Evolutionary conservation across 2,888 invertebrate genomes (phyloP), one percentile per base, ranked within the genome.

Genomic region (Sinhomidia bicolor): DNA sequence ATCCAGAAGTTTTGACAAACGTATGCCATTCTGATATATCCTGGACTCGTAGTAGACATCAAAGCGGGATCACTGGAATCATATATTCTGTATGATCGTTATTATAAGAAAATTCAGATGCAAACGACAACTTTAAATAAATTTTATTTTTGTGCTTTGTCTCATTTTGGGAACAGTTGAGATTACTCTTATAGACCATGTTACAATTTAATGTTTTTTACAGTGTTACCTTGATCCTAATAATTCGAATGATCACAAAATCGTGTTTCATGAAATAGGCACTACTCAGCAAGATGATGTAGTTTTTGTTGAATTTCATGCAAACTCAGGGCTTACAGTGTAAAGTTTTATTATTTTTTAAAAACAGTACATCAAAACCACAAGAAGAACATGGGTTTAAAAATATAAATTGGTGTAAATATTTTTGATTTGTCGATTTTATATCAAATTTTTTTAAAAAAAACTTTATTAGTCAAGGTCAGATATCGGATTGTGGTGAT

Each of bases 21-120:
- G 97, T 98, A 0, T 99, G 99, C 94, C 99, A 97, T 94, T 97
- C 98, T 1, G 95, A 96, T 14, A 95, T 99, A 94, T 95, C 97
- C 0, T 99, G 99, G 99, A 98, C 97, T 32, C 97, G 98, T 93
- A 98, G 99, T 26, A 98, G 99, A 14, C 76, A 47, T 29, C 47
- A 47, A n/a, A 44, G 20, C 10, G 29, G 51, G 0, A 51, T 51
- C 93, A 96, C 96, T 93, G 99, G 99, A 62, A 95, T 99, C 92
- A 99, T 99, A 94, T 99, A 99, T 94, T 97, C 96, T 85, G 97
- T 96, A 94, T 94, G 95, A 94, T 90, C 92, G 17, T 14, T 47
- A 47, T n/a, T 47, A 29, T n/a, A n/a, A n/a, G n/a, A n/a, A n/a
- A n/a, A n/a, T n/a, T n/a, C n/a, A n/a, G n/a, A n/a, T n/a, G n/a